phyloP scores from a whole-genome alignment of 2,888 invertebrate genomes.

The Drosophila mimetica region DNA sequence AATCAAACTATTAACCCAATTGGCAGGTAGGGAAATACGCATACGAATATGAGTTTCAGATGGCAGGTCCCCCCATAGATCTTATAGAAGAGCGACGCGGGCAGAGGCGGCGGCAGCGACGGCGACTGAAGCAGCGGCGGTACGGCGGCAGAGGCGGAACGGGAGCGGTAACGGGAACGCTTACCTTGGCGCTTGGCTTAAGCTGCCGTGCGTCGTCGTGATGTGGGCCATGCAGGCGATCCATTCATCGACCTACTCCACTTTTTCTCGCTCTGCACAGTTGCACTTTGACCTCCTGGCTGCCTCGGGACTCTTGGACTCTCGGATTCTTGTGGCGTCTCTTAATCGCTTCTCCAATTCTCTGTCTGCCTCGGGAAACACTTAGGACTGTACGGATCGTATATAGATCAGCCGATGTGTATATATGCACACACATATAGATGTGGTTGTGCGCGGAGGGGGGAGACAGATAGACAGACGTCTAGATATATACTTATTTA shows the following conservation, averaged over 20 bases:
- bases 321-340: no score
- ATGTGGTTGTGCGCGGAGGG: conserved; percentile 28
- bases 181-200: conserved; percentile 84
- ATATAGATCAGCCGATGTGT: conserved; percentile 40
- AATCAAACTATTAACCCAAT: no score
- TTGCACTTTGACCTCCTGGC: conserved; percentile 9
- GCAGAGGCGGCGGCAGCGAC: conserved; percentile 3
- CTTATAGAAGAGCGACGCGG: neutral
- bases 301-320: no score
- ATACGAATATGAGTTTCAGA: neutral
- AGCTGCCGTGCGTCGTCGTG: conserved; percentile 84
- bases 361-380: neutral
- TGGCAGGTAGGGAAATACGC: no score
- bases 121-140: conserved; percentile 1
- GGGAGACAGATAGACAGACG: conserved; percentile 64
- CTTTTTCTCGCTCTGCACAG: conserved; percentile 28
- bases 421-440: conserved; percentile 3
- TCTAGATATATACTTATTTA: conserved; percentile 67
- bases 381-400: conserved; percentile 18
- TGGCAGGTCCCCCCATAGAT: conserved; percentile 2
- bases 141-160: conserved; percentile 1
- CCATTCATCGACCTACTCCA: conserved; percentile 75
- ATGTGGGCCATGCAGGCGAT: conserved; percentile 84
- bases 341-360: conserved; percentile 1
- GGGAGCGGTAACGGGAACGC: conserved; percentile 15